Base-by-base conservation (phyloP, 2,888 invertebrate species). In the Papilio demoleus region DNA sequence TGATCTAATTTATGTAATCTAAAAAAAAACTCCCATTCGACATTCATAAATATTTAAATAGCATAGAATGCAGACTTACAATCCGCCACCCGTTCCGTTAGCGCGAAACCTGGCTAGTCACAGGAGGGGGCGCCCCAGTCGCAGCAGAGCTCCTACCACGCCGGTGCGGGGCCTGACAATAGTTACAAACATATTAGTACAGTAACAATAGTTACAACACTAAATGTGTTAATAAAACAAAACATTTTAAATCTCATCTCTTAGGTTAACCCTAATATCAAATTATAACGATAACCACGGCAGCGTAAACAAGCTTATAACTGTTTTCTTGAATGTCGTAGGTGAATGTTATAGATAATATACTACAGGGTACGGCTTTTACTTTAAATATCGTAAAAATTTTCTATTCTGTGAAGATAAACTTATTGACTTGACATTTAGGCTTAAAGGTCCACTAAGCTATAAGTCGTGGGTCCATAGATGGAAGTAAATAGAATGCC, bases 81-180 rank as follows among this genome's bases (percentile, higher is more conserved):
- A 86, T 90, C 90, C 91, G 89, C 90, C 90, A 77, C 88, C 92
- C 92, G 92, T 92, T 76, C 90, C 92, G 87, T 88, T 79, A 68
- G 87, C 87, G 74, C 90, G 83, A 68, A 82, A 81, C 81, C 90
- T 86, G 81, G 87, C 90, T 92, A 92, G 92, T 92, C 92, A 92
- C 87, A 92, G 90, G 81, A 90, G 86, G 74, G 92, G 90, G 62
- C 88, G 87, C 76, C 85, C 83, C 72, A 90, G 80, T 73, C 87
- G 81, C 77, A 86, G 82, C 77, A 92, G 82, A 71, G 81, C 91
- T 74, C 92, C 92, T 88, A 91, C 81, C 82, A 92, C 86, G 75
- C 92, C 92, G 73, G 87, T 88, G 73, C 90, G 89, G 70, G 88
- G 79, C 75, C 92, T 92, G 86, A 4, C 90, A 88, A 81, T 84